Evolutionary conservation across 2,888 invertebrate species (phyloP), one percentile per base, ranked within the genome.

Genomic region (Agonopterix heracliana): DNA sequence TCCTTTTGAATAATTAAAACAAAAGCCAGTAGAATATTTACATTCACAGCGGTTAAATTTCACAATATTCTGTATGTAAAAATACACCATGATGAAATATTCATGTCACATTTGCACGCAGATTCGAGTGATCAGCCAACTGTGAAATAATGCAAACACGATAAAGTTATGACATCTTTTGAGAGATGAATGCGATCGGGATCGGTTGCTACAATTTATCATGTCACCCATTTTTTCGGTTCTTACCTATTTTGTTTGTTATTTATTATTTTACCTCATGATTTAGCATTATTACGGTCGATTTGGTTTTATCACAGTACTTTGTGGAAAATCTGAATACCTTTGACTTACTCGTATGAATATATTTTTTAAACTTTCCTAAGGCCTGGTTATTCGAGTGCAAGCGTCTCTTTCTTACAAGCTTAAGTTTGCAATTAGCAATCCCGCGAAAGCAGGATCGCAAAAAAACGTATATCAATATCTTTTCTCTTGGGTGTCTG

Each of bases 141-240:
- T 71, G 76, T 73, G 68, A 83, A 85, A 84, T 84, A 83, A 85
- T 84, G 79, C 79, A 83, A 83, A 83, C 78, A 77, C 72, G 83
- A 82, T 85, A 78, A 79, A 80, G 75, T 77, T 81, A 78, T 80
- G 80, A 77, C 81, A 78, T 75, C 73, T 81, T 38, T 73, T 68
- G 68, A 68, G 66, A 65, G 52, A 61, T 63, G 57, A 54, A 67
- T 68, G 61, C 60, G 68, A 76, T 74, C 64, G 68, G 64, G 68
- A 68, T 68, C 68, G 52, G 49, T 49, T 12, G 49, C 44, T 14
- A 36, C 52, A 46, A 52, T 52, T 52, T 52, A 49, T 52, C 49
- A 52, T 47, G 10, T 34, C 47, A 44, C 26, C 2, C n/a, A 17
- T 8, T 41, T n/a, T 38, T 38, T 2, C 26, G 17, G 41, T 45